Percentiles rank a stretch among this genome's conserved stretches.
These are phyloP conservation scores for Archivesica marissinica DNA, from an alignment of 1,140 invertebrate genomes.

Conservation along the genomic window DNA sequence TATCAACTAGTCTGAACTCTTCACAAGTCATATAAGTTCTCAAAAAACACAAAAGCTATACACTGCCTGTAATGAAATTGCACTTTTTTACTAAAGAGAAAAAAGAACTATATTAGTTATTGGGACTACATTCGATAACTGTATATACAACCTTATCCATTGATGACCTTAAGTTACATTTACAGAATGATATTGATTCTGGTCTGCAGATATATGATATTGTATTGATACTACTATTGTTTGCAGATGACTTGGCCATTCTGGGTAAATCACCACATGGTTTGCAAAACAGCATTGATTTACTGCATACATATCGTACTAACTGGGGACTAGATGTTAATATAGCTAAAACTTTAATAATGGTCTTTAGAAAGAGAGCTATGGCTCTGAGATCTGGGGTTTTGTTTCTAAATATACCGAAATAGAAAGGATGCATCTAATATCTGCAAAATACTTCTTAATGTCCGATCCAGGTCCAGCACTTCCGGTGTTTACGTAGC, in stretches of 20 bases:
- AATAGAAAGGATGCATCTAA: conserved; percentile 2
- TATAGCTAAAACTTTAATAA: conserved; percentile 32
- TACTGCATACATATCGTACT: conserved; percentile 20
- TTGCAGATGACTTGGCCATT: conserved; percentile 52
- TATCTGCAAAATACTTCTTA: neutral
- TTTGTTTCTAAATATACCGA: neutral
- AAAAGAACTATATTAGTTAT: too few relatives aligned
- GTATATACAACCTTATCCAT: too few relatives aligned
- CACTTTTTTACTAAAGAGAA: too few relatives aligned
- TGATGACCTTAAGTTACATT: conserved; percentile 37
- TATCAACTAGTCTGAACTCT: too few relatives aligned
- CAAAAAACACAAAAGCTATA: too few relatives aligned
- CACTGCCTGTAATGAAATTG: too few relatives aligned
- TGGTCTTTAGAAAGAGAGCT: conserved; percentile 57
- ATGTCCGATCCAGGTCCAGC: neutral
- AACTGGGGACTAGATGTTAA: conserved; percentile 32
- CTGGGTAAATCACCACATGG: conserved; percentile 31
- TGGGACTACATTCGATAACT: too few relatives aligned
- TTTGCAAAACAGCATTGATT: conserved; percentile 24
- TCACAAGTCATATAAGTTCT: too few relatives aligned
- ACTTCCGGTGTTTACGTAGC: neutral
- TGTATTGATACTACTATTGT: conserved; percentile 27
- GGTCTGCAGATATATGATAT: conserved; percentile 36
- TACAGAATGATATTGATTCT: conserved; percentile 19
- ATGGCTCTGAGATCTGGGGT: neutral